Conservation (phyloP, 2,797 vertebrate genomes). For the Amazonetta brasiliensis region DNA sequence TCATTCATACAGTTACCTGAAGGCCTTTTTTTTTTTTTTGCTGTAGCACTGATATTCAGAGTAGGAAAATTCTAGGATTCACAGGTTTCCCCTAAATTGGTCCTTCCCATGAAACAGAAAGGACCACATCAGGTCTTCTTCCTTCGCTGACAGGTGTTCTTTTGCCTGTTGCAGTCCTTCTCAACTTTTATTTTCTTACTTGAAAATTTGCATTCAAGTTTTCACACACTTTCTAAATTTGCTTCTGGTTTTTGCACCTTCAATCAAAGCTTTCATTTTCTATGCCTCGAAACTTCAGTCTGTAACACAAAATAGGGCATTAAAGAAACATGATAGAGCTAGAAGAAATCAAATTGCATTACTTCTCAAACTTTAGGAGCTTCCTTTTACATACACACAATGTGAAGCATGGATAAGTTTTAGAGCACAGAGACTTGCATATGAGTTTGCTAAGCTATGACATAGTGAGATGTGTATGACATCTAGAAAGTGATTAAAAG, state of each 20-base stretch:
- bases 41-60: neutral
- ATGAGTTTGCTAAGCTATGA: neutral
- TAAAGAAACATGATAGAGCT: neutral
- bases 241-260: neutral
- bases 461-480: neutral
- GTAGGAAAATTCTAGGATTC: neutral
- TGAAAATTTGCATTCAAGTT: neutral
- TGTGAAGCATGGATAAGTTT: neutral
- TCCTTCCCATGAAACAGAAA: neutral
- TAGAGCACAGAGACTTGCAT: neutral
- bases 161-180: neutral
- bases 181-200: neutral
- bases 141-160: neutral
- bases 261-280: neutral
- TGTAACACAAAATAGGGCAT: neutral
- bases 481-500: neutral
- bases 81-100: neutral
- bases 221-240: neutral
- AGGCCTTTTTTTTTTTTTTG: neutral
- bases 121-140: neutral
- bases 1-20: neutral
- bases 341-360: neutral
- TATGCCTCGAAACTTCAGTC: neutral
- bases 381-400: neutral
- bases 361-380: neutral